Conservation (phyloP, 2,888 invertebrate genomes). For the Scaptomyza parva region DNA sequence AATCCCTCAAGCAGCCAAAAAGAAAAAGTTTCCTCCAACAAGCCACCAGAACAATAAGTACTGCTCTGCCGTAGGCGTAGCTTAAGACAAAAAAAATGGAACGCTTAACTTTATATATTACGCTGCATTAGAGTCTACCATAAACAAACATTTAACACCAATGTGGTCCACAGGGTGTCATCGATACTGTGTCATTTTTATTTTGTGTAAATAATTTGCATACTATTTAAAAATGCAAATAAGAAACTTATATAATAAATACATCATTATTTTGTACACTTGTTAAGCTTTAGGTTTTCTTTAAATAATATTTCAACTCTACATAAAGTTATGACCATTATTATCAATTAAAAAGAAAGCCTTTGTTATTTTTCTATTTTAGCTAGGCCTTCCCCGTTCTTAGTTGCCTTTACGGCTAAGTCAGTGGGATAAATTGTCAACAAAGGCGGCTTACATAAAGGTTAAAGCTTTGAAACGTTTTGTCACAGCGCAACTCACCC, state of each 20-base stretch:
- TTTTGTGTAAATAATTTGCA: not conserved
- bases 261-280: not conserved
- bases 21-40: conserved; percentile 37
- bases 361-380: not conserved
- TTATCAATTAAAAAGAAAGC: not conserved
- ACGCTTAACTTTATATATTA: conserved; percentile 48
- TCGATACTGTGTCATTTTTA: not conserved
- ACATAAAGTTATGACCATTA: not conserved
- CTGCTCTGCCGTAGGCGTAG: conserved; percentile 36
- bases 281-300: too few species aligned
- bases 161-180: conserved; percentile 14
- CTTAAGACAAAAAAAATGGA: conserved; percentile 4
- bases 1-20: conserved; percentile 32
- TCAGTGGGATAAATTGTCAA: not conserved
- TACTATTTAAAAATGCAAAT: not conserved
- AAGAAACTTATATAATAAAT: not conserved
- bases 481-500: conserved; percentile 43
- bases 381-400: too few species aligned
- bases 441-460: conserved; percentile 13
- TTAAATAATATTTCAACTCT: not conserved
- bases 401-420: not conserved
- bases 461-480: conserved; percentile 37
- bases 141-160: conserved; percentile 63
- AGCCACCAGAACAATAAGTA: conserved; percentile 33
- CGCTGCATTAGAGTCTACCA: conserved; percentile 36